These are phyloP conservation scores for Pithys albifrons DNA, from an alignment of 2,113 vertebrate species.

Conservation along the genomic window DNA sequence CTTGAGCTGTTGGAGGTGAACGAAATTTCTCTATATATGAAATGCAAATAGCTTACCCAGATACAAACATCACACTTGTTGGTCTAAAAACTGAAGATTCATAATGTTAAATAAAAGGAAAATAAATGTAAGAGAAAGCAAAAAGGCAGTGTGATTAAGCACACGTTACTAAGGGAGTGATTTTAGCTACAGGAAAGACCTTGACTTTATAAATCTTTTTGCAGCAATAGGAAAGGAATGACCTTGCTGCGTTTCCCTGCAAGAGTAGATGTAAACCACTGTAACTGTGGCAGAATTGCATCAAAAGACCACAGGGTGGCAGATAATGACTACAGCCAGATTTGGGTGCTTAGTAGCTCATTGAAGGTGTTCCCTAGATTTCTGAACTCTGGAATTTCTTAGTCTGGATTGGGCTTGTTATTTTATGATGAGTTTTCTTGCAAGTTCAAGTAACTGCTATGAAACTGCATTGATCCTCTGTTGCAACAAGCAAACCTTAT, in stretches of 20 bases:
- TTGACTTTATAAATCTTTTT: not conserved
- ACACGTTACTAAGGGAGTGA: not conserved
- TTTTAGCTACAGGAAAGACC: not conserved
- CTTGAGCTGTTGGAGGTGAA: not conserved
- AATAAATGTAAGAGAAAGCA: not conserved
- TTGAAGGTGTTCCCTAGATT: not conserved
- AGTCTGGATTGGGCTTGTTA: not conserved
- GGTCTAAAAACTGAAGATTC: not conserved
- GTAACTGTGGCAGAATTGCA: not conserved
- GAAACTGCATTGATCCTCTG: not conserved
- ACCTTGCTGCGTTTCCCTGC: rapidly evolving
- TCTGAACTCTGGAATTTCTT: not conserved
- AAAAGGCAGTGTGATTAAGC: not conserved
- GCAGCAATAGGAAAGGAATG: not conserved
- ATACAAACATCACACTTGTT: not conserved
- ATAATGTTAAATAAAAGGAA: not conserved
- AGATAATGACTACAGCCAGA: not conserved
- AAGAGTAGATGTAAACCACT: rapidly evolving
- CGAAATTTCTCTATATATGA: not conserved
- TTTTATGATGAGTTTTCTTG: not conserved
- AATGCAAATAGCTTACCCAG: not conserved
- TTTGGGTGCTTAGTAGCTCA: too few relatives aligned
- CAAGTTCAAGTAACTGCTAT: not conserved
- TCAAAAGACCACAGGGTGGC: not conserved
- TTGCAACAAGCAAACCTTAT: not conserved